Evolutionary conservation across 2,888 invertebrate genomes (phyloP).

Genomic region (Sesia apiformis): DNA sequence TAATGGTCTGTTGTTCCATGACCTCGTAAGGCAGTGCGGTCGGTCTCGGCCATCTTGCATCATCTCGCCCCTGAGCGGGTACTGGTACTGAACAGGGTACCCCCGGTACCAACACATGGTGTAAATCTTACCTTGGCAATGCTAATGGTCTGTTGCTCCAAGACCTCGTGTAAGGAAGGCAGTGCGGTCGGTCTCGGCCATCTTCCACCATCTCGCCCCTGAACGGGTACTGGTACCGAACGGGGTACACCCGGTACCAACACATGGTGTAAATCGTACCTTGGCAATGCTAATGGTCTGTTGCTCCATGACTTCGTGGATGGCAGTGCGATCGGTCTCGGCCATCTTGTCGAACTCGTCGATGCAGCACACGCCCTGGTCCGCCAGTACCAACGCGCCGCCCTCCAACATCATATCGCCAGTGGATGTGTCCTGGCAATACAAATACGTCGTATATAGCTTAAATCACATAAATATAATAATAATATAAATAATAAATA

Average conservation of each 20-base stretch:
- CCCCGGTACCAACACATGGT: too few species aligned
- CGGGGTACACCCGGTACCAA: too few species aligned
- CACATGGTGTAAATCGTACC: constrained; percentile 45
- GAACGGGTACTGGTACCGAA: too few species aligned
- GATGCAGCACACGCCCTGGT: constrained; percentile 98
- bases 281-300: constrained; percentile 99
- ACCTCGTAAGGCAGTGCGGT: too few species aligned
- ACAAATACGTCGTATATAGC: too few species aligned
- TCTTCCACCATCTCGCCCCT: constrained; percentile 74
- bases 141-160: constrained; percentile 99
- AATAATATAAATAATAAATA: too few species aligned
- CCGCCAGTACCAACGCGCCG: constrained; percentile 96
- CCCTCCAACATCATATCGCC: constrained; percentile 98
- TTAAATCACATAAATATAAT: too few species aligned
- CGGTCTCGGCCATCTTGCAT: too few species aligned
- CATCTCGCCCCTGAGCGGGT: too few species aligned
- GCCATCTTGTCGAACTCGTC: constrained; percentile 99
- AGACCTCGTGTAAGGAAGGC: constrained; percentile 98
- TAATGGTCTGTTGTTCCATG: too few species aligned
- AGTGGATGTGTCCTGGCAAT: constrained; percentile 86
- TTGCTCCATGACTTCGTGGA: constrained; percentile 99
- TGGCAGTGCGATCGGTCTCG: constrained; percentile 94
- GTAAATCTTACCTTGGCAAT: constrained; percentile 87
- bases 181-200: constrained; percentile 96
- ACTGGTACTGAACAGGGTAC: too few species aligned